Evolutionary conservation across 2,797 vertebrate species (phyloP), one percentile per base, ranked within the genome.

Genomic region (Helostoma temminkii): DNA sequence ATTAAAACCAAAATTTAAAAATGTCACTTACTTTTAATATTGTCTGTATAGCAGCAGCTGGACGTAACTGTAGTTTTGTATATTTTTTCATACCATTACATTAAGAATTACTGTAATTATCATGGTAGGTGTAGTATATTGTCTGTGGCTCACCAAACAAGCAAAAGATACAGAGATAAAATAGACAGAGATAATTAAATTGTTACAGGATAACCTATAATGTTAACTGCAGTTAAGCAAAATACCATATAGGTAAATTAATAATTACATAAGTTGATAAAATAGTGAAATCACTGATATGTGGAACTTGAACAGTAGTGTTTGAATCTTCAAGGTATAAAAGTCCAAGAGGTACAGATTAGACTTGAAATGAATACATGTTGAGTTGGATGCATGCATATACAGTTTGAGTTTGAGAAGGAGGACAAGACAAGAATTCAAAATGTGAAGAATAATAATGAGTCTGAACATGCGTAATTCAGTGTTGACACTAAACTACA

Each of bases 61-160:
- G n/a, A n/a, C n/a, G n/a, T n/a, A n/a, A n/a, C n/a, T n/a, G n/a
- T n/a, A n/a, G n/a, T n/a, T n/a, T n/a, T n/a, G n/a, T n/a, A n/a
- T n/a, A n/a, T n/a, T n/a, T n/a, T n/a, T n/a, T n/a, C 6, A 24
- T 21, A n/a, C 6, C 12, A 5, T 26, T 22, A 8, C 45, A 70
- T 2, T 22, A 4, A 22, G 18, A 60, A 54, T 70, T 69, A 32
- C 41, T 59, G 34, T 30, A 28, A 69, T 66, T 18, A 53, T 19
- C 10, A 36, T 56, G 59, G n/a, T 34, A 63, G 39, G 58, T 53
- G 24, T 19, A 52, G n/a, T 66, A 10, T 34, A 49, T 66, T 45
- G 2, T 11, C 59, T 24, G n/a, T 19, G 9, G 34, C 32, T 69
- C 8, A 42, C 19, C 21, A 42, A 49, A 36, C 30, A 2, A 22